Percentiles rank a stretch among this genome's conserved stretches.
Conservation (phyloP, 2,797 vertebrate genomes). For the Xenopus petersii region DNA sequence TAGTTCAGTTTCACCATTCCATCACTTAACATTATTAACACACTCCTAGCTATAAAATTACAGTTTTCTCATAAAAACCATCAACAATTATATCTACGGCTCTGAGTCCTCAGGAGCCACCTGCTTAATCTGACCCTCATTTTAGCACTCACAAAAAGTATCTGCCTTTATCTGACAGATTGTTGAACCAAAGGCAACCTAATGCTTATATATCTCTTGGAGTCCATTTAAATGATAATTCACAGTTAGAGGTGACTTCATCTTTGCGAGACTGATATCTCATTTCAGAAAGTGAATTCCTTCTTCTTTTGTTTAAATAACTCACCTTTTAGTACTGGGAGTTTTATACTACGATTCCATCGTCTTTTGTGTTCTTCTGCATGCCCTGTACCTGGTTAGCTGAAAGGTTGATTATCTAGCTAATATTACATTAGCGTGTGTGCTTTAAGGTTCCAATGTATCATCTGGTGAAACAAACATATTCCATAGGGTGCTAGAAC, state of each 20-base stretch:
- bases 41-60: conserved; percentile 96
- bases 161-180: conserved; percentile 71
- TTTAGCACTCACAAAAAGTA: conserved; percentile 67
- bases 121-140: conserved; percentile 63
- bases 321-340: too few relatives aligned
- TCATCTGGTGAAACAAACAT: too few relatives aligned
- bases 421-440: too few relatives aligned
- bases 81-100: conserved; percentile 94
- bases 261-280: conserved; percentile 50
- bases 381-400: too few relatives aligned
- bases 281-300: too few relatives aligned
- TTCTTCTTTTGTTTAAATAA: too few relatives aligned
- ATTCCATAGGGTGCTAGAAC: too few relatives aligned
- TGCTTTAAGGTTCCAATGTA: too few relatives aligned
- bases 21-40: conserved; percentile 99
- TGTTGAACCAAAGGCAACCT: conserved; percentile 52
- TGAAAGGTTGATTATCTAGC: too few relatives aligned
- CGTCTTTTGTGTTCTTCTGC: too few relatives aligned
- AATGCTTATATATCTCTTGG: conserved; percentile 50
- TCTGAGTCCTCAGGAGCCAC: conserved; percentile 84
- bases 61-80: conserved; percentile 95
- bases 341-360: too few relatives aligned
- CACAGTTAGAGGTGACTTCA: conserved; percentile 69
- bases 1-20: conserved; percentile 90
- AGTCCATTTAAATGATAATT: conserved; percentile 62